Evolutionary conservation across 2,113 vertebrate species (phyloP).

Genomic region (Calypte anna): DNA sequence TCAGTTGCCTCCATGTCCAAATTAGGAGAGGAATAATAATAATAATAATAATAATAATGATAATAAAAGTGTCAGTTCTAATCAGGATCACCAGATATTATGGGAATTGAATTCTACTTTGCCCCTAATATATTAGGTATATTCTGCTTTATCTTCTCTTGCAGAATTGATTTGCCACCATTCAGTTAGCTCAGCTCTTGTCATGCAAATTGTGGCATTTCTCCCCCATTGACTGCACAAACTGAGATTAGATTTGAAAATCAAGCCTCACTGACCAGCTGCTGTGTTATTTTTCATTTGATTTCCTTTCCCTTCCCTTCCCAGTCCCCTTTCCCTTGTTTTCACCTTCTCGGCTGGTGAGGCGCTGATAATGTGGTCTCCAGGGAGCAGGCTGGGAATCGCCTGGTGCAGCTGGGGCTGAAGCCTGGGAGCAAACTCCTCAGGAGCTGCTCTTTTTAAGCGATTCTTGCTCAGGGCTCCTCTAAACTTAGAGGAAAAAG

Average conservation of each 20-base stretch:
- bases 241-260: slow-evolving; percentile 78
- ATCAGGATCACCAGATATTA: slow-evolving; percentile 74
- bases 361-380: slow-evolving; percentile 30
- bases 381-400: background rate
- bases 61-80: slow-evolving; percentile 70
- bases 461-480: background rate
- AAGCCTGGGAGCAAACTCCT: background rate
- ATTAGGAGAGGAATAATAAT: slow-evolving; percentile 61
- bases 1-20: slow-evolving; percentile 57
- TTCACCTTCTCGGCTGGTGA: slow-evolving; percentile 34
- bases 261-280: slow-evolving; percentile 77
- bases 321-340: slow-evolving; percentile 12
- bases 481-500: background rate
- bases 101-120: slow-evolving; percentile 75
- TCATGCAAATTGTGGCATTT: slow-evolving; percentile 84
- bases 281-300: slow-evolving; percentile 70
- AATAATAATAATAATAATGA: slow-evolving; percentile 38
- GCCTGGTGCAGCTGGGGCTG: slow-evolving; percentile 1
- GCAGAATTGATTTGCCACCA: slow-evolving; percentile 79
- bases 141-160: slow-evolving; percentile 77
- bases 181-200: slow-evolving; percentile 77
- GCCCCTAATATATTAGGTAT: slow-evolving; percentile 67
- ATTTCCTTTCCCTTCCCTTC: slow-evolving; percentile 20
- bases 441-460: background rate
- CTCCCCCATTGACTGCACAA: slow-evolving; percentile 76